Conservation (phyloP, 2,888 invertebrate species). For the Saturnia pavonia region DNA sequence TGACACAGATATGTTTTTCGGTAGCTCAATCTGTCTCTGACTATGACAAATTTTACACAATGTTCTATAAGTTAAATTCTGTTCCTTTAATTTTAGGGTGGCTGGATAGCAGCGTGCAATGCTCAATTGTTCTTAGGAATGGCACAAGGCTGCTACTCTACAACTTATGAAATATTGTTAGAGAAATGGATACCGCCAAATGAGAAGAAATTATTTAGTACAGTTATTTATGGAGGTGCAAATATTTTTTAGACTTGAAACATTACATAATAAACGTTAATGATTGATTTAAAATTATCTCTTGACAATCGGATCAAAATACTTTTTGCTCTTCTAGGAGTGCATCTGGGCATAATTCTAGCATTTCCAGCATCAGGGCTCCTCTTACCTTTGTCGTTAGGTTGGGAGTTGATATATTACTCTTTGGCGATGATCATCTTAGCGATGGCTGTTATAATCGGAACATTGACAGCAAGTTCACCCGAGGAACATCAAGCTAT, state of each 20-base stretch:
- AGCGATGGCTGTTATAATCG: conserved; percentile 57
- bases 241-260: background rate
- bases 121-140: conserved; percentile 66
- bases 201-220: conserved; percentile 53
- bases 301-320: no score
- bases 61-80: background rate
- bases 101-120: conserved; percentile 83
- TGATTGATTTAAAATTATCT: no score
- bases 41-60: background rate
- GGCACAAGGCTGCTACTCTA: conserved; percentile 66
- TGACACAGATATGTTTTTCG: no score
- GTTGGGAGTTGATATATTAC: conserved; percentile 71
- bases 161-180: conserved; percentile 53
- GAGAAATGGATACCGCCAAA: conserved; percentile 64
- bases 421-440: conserved; percentile 58
- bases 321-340: conserved; percentile 39
- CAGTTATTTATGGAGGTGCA: conserved; percentile 58
- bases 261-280: no score
- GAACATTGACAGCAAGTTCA: conserved; percentile 56
- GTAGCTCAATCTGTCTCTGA: no score
- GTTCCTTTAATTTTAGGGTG: conserved; percentile 52
- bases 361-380: conserved; percentile 54
- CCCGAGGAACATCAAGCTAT: conserved; percentile 62
- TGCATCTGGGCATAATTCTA: conserved; percentile 57
- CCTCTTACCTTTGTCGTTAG: conserved; percentile 48